Evolutionary conservation across 2,113 vertebrate species (phyloP).

Genomic region (Anser brachyrhynchus): DNA sequence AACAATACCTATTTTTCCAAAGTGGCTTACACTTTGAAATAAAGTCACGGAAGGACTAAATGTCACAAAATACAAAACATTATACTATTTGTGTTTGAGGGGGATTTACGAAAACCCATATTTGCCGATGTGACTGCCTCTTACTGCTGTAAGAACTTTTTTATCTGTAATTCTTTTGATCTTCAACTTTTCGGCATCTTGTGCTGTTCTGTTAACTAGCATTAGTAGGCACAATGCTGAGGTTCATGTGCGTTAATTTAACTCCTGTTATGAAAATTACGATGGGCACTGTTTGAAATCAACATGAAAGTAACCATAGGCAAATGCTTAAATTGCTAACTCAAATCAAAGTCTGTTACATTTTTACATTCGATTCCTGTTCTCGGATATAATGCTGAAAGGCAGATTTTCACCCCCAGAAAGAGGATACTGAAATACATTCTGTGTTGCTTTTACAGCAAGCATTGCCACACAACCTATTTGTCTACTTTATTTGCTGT

Average conservation of each 20-base stretch:
- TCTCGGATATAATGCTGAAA: not conserved
- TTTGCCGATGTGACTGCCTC: not conserved
- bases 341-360: not conserved
- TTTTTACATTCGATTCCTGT: not conserved
- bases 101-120: not conserved
- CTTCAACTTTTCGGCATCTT: not conserved
- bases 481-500: not conserved
- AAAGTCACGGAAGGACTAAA: not conserved
- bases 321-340: not conserved
- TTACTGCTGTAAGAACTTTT: not conserved
- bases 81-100: not conserved
- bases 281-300: not conserved
- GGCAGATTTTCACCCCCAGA: not conserved
- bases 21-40: not conserved
- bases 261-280: not conserved
- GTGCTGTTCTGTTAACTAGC: not conserved
- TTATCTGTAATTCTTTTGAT: not conserved
- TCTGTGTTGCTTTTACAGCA: slow-evolving; percentile 5
- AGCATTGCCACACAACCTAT: not conserved
- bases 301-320: not conserved
- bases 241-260: not conserved
- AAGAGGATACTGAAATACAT: slow-evolving; percentile 1
- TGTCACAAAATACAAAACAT: not conserved
- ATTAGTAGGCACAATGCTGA: not conserved
- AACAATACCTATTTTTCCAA: not conserved